Percentiles rank a stretch among this genome's conserved stretches.
phyloP scores from a whole-genome alignment of 2,888 invertebrate genomes.

The Lasioglossum malachurum region DNA sequence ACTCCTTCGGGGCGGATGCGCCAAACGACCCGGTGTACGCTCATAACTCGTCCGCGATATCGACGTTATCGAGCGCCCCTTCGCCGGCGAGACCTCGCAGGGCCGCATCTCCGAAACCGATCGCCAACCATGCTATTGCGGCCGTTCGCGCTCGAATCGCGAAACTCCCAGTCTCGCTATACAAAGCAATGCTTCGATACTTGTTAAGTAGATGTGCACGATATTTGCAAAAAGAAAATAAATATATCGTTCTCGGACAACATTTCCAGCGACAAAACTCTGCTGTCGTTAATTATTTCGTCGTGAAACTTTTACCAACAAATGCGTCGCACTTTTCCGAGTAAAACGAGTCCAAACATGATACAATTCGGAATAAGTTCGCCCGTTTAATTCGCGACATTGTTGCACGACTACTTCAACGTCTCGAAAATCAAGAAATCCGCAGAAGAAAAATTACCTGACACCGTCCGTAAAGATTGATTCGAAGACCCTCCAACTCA shows the following conservation, averaged over 20 bases:
- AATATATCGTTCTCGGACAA: too few species aligned
- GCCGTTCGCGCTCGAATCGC: neutral
- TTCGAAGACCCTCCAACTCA: neutral
- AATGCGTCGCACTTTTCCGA: neutral
- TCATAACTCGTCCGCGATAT: conserved; percentile 54
- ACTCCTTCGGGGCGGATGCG: conserved; percentile 61
- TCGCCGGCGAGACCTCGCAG: conserved; percentile 32
- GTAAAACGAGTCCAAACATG: neutral
- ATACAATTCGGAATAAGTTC: too few species aligned
- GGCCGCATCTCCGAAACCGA: conserved; percentile 37
- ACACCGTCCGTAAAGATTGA: neutral
- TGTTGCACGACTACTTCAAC: neutral
- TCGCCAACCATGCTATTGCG: neutral
- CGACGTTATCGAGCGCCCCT: conserved; percentile 61
- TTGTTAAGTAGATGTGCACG: neutral
- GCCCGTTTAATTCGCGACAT: too few species aligned
- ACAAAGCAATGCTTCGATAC: neutral
- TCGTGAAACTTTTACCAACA: neutral
- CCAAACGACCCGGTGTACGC: conserved; percentile 52
- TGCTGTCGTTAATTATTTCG: too few species aligned
- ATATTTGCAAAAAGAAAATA: too few species aligned
- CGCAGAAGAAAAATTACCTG: neutral
- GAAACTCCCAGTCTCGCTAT: neutral
- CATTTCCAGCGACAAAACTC: too few species aligned
- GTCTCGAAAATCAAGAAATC: neutral